Base-by-base conservation (phyloP, 1,140 invertebrate species). In the Papilio polytes region DNA sequence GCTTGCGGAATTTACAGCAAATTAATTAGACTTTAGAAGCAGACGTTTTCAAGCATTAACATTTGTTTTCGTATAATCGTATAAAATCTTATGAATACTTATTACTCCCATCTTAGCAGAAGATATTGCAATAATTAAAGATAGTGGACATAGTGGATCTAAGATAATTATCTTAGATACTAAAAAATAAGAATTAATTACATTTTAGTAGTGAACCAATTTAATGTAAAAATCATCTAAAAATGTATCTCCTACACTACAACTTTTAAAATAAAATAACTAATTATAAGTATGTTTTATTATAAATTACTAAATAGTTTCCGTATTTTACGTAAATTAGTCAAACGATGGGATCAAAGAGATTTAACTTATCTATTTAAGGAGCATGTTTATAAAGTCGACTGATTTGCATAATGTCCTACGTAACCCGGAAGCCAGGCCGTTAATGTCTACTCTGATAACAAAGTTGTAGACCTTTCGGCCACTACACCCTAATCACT, bases 11-110 rank as follows among this genome's bases (percentile, higher is more conserved):
- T 66, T 78, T 66, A 44, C 59, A 46, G 77, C 18, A 66, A 78
- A 78, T 78, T 78, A 78, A 78, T 78, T 78, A 66, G 18, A 36
- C 74, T 76, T 76, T 56, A 77, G 26, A 44, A 20, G 36, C 53
- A 41, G 18, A 66, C 10, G n/a, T 51, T 78, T 15, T 36, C 15
- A 36, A 78, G 31, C n/a, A 18, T 31, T 77, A 15, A 8, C 46
- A 53, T 77, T 53, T 56, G 26, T 56, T 77, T 51, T 48, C 48
- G 18, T 26, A 15, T 26, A 31, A 48, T 53, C 20, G 59, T 15
- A 31, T 77, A 53, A 36, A 53, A 77, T 15, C 63, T 66, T 13
- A 31, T 66, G 22, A 66, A 26, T 26, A 26, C 13, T 56, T 56
- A 51, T 18, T 0, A 56, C 3, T 18, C 18, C 18, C 8, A n/a